Percentiles rank a stretch among this genome's conserved stretches.
phyloP scores from a whole-genome alignment of 2,888 invertebrate genomes.

The Pseudanteris insignis region DNA sequence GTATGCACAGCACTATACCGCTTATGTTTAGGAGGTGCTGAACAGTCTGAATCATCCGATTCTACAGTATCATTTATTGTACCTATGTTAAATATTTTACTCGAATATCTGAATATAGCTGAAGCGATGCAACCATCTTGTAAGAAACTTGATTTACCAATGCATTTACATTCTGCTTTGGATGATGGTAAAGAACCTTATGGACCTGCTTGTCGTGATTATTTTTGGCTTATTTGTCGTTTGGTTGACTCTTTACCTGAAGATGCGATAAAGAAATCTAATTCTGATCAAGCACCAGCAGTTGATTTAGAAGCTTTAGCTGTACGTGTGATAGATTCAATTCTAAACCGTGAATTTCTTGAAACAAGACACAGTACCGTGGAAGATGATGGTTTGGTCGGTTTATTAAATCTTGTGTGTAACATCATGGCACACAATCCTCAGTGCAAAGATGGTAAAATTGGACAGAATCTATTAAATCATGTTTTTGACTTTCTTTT shows the following conservation, averaged over 20 bases:
- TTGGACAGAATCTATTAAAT: slow-evolving; percentile 76
- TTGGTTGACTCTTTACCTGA: slow-evolving; percentile 86
- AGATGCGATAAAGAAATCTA: slow-evolving; percentile 77
- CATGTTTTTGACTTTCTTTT: slow-evolving; percentile 88
- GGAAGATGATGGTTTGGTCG: slow-evolving; percentile 91
- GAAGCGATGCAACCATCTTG: slow-evolving; percentile 79
- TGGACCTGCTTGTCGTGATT: slow-evolving; percentile 93
- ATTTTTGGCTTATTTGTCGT: slow-evolving; percentile 91
- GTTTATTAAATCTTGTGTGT: slow-evolving; percentile 85
- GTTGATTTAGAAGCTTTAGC: slow-evolving; percentile 80
- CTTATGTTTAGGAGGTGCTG: slow-evolving; percentile 78
- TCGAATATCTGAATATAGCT: slow-evolving; percentile 84
- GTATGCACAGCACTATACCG: slow-evolving; percentile 93
- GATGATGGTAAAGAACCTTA: slow-evolving; percentile 87
- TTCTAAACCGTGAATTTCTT: slow-evolving; percentile 81
- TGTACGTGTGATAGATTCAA: slow-evolving; percentile 77
- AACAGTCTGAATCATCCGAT: slow-evolving; percentile 64
- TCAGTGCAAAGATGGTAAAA: slow-evolving; percentile 82
- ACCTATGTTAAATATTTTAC: slow-evolving; percentile 82
- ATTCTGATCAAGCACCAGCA: slow-evolving; percentile 68
- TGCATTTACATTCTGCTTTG: slow-evolving; percentile 71
- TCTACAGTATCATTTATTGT: slow-evolving; percentile 72
- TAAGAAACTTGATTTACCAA: slow-evolving; percentile 55
- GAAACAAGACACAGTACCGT: slow-evolving; percentile 83
- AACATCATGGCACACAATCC: slow-evolving; percentile 90